A percentile compares a stretch with the other conserved stretches of the same genome.
Conservation (phyloP, 2,888 invertebrate genomes). For the Pinctada fucata region DNA sequence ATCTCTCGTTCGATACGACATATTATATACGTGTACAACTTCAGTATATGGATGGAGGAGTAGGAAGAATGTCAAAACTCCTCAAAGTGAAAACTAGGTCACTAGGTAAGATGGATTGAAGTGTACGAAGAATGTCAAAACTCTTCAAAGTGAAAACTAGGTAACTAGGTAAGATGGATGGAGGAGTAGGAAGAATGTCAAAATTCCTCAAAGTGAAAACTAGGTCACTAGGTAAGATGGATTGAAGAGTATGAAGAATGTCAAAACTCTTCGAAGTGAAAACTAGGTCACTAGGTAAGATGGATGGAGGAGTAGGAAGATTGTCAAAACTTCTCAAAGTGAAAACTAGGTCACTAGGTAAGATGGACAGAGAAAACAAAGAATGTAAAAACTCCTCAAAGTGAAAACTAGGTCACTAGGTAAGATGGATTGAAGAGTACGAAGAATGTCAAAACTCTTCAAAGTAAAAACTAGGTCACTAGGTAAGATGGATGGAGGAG, state of each 20-base stretch:
- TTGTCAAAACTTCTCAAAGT: slow-evolving; percentile 9
- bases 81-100: slow-evolving; percentile 16
- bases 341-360: slow-evolving; percentile 27
- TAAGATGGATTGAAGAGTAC: no score
- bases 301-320: slow-evolving; percentile 1
- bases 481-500: not conserved
- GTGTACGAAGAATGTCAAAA: no score
- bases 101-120: slow-evolving; percentile 9
- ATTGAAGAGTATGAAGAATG: no score
- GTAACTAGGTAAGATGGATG: not conserved
- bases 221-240: slow-evolving; percentile 17
- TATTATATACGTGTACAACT: slow-evolving; percentile 31
- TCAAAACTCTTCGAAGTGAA: no score
- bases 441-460: no score
- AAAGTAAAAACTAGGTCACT: no score
- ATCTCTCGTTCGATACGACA: slow-evolving; percentile 35
- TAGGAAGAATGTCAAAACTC: slow-evolving; percentile 11
- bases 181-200: slow-evolving; percentile 11
- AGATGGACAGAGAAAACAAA: no score
- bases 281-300: no score
- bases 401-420: no score
- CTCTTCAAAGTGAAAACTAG: no score
- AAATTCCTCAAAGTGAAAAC: slow-evolving; percentile 10
- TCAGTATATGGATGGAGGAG: slow-evolving; percentile 9
- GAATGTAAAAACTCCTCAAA: no score